Evolutionary conservation across 2,797 vertebrate species (phyloP).

Genomic region (Rhinichthys osculus): DNA sequence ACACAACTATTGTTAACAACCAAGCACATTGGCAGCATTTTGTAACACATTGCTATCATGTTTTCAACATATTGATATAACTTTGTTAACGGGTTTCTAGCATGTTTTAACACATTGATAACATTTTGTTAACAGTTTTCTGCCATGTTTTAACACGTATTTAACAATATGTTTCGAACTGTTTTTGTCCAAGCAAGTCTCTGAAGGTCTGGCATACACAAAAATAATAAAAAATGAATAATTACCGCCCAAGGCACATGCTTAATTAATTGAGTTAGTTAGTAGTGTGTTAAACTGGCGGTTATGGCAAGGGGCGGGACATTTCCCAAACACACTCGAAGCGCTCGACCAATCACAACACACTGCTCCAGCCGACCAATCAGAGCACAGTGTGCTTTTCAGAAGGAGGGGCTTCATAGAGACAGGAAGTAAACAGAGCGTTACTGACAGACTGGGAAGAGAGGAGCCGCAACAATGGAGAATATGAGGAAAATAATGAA

Average conservation of each 20-base stretch:
- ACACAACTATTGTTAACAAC: background rate
- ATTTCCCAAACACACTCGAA: background rate
- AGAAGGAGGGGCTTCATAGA: background rate
- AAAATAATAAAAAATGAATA: background rate
- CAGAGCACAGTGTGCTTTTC: background rate
- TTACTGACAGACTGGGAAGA: background rate
- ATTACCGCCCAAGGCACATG: background rate
- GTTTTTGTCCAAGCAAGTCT: background rate
- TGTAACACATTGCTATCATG: background rate
- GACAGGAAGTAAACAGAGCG: background rate
- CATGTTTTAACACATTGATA: background rate
- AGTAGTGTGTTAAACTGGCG: too few species aligned
- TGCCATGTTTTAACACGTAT: background rate
- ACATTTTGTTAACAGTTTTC: background rate
- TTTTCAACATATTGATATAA: background rate
- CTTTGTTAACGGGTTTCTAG: background rate
- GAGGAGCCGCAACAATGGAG: background rate
- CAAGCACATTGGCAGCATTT: background rate
- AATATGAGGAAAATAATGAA: background rate
- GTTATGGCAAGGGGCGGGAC: background rate
- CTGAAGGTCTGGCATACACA: background rate
- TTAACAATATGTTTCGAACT: background rate
- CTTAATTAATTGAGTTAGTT: background rate
- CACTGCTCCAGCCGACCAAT: background rate
- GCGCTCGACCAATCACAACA: background rate